A percentile compares a stretch with the other conserved stretches of the same genome.
Conservation (phyloP, 2,888 invertebrate genomes). For the Acronicta psi region DNA sequence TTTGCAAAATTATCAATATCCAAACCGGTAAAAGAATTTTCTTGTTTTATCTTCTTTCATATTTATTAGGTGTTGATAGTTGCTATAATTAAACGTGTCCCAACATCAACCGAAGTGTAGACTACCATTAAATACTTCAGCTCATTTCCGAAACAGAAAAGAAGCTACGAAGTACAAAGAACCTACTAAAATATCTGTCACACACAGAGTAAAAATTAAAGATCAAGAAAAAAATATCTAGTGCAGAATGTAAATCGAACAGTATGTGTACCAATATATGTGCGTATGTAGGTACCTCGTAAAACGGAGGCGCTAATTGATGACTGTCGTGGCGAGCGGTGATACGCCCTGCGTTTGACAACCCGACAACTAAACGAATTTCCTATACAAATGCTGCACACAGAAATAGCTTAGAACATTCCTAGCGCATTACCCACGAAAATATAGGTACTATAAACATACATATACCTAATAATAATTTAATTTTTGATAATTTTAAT, state of each 20-base stretch:
- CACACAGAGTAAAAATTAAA: slow-evolving; percentile 11
- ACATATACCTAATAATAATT: background rate
- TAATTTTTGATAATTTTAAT: background rate
- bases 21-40: slow-evolving; percentile 14
- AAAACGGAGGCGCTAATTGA: slow-evolving; percentile 62
- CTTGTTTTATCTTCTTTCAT: slow-evolving; percentile 28
- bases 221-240: slow-evolving; percentile 16
- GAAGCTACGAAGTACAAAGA: slow-evolving; percentile 16
- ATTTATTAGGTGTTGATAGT: slow-evolving; percentile 46
- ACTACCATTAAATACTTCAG: slow-evolving; percentile 20
- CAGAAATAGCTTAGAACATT: slow-evolving; percentile 60
- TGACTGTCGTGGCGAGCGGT: slow-evolving; percentile 62
- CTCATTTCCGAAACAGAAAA: slow-evolving; percentile 44
- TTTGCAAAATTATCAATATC: slow-evolving; percentile 5
- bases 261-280: slow-evolving; percentile 17
- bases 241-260: slow-evolving; percentile 21
- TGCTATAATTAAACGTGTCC: slow-evolving; percentile 17
- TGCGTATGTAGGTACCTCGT: slow-evolving; percentile 43
- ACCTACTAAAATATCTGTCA: slow-evolving; percentile 29
- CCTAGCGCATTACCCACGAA: slow-evolving; percentile 49
- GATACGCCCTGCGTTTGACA: slow-evolving; percentile 66
- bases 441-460: slow-evolving; percentile 26
- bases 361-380: slow-evolving; percentile 62
- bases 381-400: slow-evolving; percentile 56
- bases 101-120: slow-evolving; percentile 21